Conservation (phyloP, 2,797 vertebrate genomes). For the Etheostoma perlongum region DNA sequence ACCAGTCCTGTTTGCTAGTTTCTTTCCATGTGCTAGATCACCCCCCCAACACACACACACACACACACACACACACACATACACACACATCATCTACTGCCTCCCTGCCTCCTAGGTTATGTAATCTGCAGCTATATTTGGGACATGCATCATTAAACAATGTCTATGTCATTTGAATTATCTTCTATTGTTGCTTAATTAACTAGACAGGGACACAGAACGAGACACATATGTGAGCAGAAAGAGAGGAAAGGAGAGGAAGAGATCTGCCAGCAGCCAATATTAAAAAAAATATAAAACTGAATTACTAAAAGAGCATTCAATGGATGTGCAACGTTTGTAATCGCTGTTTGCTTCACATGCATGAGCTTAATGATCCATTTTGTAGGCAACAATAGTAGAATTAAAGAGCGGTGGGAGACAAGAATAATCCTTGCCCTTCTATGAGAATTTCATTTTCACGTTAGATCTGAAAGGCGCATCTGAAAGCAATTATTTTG, state of each 20-base stretch:
- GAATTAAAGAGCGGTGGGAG: conserved; percentile 23
- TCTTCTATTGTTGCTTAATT: conserved; percentile 70
- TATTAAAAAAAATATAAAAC: conserved; percentile 4
- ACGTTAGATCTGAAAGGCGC: conserved; percentile 58
- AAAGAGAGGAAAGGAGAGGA: conserved; percentile 13
- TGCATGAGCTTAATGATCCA: neutral
- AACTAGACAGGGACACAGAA: conserved; percentile 49
- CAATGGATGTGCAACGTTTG: neutral
- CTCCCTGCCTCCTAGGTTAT: conserved; percentile 69
- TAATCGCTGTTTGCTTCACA: neutral
- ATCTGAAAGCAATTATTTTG: conserved; percentile 66
- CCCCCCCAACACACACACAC: neutral
- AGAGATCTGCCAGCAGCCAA: conserved; percentile 24
- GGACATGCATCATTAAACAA: conserved; percentile 75
- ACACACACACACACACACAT: neutral
- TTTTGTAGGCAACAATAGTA: conserved; percentile 3
- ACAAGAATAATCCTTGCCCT: conserved; percentile 50
- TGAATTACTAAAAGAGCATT: conserved; percentile 3
- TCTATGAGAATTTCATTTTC: conserved; percentile 48
- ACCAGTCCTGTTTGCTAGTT: conserved; percentile 46
- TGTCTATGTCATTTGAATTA: conserved; percentile 67
- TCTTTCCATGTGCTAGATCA: conserved; percentile 45
- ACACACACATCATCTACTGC: conserved; percentile 36
- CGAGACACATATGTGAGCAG: conserved; percentile 28
- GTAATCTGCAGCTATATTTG: conserved; percentile 78